Conservation (phyloP, 2,888 invertebrate species). For the Cosmia pyralina region DNA sequence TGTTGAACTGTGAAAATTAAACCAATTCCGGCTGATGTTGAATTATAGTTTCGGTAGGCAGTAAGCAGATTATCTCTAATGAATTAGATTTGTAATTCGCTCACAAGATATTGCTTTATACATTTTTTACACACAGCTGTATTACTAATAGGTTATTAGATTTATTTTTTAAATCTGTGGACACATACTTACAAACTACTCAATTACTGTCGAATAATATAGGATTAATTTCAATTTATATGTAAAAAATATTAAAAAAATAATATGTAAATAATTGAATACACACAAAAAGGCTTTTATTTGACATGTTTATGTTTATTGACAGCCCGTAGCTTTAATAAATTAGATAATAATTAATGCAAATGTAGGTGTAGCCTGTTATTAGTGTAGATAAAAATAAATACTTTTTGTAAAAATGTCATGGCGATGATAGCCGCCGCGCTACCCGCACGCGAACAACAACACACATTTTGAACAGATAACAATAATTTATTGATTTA, state of each 20-base stretch:
- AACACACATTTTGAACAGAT: constrained; percentile 21
- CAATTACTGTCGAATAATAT: neutral
- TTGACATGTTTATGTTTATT: neutral
- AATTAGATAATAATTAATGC: constrained; percentile 10
- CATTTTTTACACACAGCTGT: neutral
- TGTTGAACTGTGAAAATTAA: no score
- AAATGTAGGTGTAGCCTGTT: neutral
- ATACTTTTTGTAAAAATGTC: constrained; percentile 4
- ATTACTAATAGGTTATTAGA: no score
- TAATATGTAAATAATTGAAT: no score
- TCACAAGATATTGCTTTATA: no score
- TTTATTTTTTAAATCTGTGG: no score
- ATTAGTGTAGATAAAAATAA: constrained; percentile 22
- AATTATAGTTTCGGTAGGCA: neutral
- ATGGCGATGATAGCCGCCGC: neutral
- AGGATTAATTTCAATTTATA: neutral
- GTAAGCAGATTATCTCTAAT: constrained; percentile 1
- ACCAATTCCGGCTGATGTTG: no score
- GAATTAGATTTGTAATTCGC: constrained; percentile 13
- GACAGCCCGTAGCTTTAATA: constrained; percentile 3
- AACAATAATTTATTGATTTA: constrained; percentile 13
- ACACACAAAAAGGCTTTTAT: neutral
- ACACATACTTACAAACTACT: neutral
- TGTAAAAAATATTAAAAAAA: neutral
- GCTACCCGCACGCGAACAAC: constrained; percentile 21